phyloP scores from a whole-genome alignment of 2,888 invertebrate genomes.

The Idaea biselata region DNA sequence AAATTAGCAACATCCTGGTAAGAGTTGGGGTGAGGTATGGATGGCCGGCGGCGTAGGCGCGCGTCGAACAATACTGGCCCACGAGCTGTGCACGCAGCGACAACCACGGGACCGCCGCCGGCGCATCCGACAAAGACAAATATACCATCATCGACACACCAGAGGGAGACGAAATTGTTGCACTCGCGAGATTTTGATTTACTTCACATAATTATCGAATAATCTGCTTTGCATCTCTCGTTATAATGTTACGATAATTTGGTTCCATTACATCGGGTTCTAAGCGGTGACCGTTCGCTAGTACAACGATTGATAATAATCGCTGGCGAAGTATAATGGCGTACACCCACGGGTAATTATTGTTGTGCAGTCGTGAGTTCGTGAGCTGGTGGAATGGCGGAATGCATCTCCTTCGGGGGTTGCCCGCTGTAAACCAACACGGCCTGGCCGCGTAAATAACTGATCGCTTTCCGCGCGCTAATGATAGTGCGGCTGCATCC shows the following conservation, averaged over 20 bases:
- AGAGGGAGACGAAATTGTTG: slow-evolving; percentile 46
- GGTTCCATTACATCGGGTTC: slow-evolving; percentile 73
- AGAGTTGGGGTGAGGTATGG: slow-evolving; percentile 74
- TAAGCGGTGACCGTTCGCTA: slow-evolving; percentile 78
- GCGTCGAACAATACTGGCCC: slow-evolving; percentile 59
- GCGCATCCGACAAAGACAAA: slow-evolving; percentile 48
- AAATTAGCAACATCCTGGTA: slow-evolving; percentile 78
- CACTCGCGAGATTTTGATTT: slow-evolving; percentile 73
- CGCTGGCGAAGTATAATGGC: slow-evolving; percentile 80
- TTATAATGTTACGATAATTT: slow-evolving; percentile 79
- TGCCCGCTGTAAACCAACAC: slow-evolving; percentile 77
- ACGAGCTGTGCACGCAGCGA: slow-evolving; percentile 56
- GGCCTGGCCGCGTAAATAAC: slow-evolving; percentile 72
- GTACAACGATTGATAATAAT: slow-evolving; percentile 79
- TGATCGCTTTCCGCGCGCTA: slow-evolving; percentile 76
- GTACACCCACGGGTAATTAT: slow-evolving; percentile 81
- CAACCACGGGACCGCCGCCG: slow-evolving; percentile 49
- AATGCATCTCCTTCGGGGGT: slow-evolving; percentile 81
- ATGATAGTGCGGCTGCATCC: slow-evolving; percentile 72
- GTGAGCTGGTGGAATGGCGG: slow-evolving; percentile 75
- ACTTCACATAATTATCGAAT: slow-evolving; percentile 77
- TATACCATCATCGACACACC: slow-evolving; percentile 29
- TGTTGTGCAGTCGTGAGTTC: slow-evolving; percentile 80
- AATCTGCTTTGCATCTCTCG: slow-evolving; percentile 80
- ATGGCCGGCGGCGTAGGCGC: slow-evolving; percentile 66